Conservation (phyloP, 2,888 invertebrate species). For the Lithophane semibrunnea region DNA sequence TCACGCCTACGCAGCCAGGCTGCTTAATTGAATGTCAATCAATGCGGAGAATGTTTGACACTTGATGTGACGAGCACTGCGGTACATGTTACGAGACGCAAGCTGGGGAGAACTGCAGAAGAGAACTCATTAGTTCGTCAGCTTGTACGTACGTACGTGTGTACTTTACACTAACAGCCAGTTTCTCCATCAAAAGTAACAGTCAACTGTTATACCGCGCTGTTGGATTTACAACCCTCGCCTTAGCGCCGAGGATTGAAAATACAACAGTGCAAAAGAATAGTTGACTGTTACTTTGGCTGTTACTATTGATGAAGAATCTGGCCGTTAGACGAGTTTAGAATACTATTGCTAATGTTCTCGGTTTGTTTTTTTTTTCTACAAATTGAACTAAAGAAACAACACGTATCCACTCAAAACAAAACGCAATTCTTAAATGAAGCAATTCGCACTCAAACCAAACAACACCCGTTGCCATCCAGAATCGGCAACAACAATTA, state of each 20-base stretch:
- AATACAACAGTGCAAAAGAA: no score
- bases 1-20: conserved; percentile 46
- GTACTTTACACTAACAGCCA: background rate
- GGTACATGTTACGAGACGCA: conserved; percentile 10
- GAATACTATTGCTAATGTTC: conserved; percentile 9
- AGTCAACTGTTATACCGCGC: no score
- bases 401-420: conserved; percentile 29
- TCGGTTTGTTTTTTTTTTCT: conserved; percentile 6
- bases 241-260: no score
- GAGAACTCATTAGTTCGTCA: background rate
- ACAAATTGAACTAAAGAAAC: conserved; percentile 30
- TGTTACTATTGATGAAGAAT: no score
- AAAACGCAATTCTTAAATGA: conserved; percentile 17
- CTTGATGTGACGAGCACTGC: background rate
- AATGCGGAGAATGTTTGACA: conserved; percentile 49
- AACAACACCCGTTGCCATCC: conserved; percentile 20
- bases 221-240: no score
- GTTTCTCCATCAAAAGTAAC: no score
- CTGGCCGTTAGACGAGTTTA: background rate
- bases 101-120: background rate
- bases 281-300: no score
- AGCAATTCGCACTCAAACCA: conserved; percentile 31
- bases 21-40: conserved; percentile 63
- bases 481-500: conserved; percentile 42
- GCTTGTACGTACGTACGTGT: background rate